Conservation (phyloP, 2,888 invertebrate genomes). For the Anthrax anthrax region DNA sequence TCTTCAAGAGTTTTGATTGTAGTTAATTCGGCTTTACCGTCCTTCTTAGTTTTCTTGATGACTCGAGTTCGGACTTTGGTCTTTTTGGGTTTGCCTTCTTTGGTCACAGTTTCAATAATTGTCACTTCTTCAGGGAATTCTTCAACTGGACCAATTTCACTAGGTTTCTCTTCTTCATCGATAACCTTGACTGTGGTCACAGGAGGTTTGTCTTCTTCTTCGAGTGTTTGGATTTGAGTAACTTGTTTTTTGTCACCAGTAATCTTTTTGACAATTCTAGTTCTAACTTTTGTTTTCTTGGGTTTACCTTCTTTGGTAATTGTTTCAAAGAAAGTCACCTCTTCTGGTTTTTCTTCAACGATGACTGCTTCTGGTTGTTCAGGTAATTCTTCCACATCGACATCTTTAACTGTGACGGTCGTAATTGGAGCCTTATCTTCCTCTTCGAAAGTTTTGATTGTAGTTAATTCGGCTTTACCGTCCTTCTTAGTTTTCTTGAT, state of each 20-base stretch:
- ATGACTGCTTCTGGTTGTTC: conserved; percentile 4
- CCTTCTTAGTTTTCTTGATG: conserved; percentile 14
- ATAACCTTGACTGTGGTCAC: conserved; percentile 20
- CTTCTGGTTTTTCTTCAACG: conserved; percentile 17
- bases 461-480: conserved; percentile 22
- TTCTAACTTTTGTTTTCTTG: conserved; percentile 17
- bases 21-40: conserved; percentile 22
- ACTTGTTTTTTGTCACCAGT: conserved; percentile 24
- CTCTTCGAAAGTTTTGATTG: conserved; percentile 28
- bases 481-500: conserved; percentile 21
- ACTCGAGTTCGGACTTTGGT: conserved; percentile 16
- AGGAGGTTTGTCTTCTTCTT: conserved; percentile 26
- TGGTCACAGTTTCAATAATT: conserved; percentile 18
- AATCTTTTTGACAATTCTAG: conserved; percentile 21
- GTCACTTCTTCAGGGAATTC: conserved; percentile 17
- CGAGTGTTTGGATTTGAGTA: conserved; percentile 29
- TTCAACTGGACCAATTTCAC: conserved; percentile 6
- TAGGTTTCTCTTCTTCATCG: conserved; percentile 19
- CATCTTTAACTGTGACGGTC: conserved; percentile 12
- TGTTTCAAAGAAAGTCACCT: conserved; percentile 16
- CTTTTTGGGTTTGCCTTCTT: conserved; percentile 19
- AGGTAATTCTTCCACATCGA: conserved; percentile 9
- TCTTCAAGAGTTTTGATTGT: conserved; percentile 25
- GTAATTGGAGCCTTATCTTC: conserved; percentile 23
- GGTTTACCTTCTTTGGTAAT: conserved; percentile 20